Percentiles rank a stretch among this genome's conserved stretches.
These are phyloP conservation scores for Antennarius maculatus DNA, from an alignment of 2,797 vertebrate genomes.

Conservation along the genomic window DNA sequence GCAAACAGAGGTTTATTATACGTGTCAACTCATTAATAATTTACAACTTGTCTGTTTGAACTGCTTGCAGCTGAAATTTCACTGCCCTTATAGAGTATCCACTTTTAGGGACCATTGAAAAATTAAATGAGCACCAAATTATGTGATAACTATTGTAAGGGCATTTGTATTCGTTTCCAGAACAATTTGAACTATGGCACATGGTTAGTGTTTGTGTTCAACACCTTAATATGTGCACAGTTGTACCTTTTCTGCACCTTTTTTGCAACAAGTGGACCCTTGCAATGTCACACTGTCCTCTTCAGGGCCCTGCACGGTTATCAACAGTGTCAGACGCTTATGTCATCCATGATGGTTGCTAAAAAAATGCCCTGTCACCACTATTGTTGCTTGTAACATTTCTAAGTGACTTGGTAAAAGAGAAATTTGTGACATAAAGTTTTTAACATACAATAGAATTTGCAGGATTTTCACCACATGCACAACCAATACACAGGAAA, in stretches of 20 bases:
- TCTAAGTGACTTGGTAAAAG: not conserved
- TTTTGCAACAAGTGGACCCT: not conserved
- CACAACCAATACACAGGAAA: slow-evolving; percentile 1
- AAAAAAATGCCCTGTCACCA: not conserved
- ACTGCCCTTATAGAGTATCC: not conserved
- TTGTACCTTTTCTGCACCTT: not conserved
- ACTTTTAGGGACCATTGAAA: not conserved
- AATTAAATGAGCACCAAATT: not conserved
- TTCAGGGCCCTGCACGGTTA: not conserved
- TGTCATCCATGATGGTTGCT: not conserved
- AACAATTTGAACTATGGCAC: not conserved
- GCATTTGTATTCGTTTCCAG: not conserved
- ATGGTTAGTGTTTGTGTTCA: not conserved
- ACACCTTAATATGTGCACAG: not conserved
- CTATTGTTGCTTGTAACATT: not conserved
- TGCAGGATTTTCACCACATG: not conserved
- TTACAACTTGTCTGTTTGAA: not conserved
- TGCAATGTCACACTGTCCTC: not conserved
- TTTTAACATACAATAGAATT: not conserved
- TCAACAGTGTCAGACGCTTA: not conserved
- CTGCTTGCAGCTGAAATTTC: not conserved
- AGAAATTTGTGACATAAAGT: not conserved
- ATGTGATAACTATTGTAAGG: not conserved
- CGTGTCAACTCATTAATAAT: not conserved
- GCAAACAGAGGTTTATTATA: not conserved